Base-by-base conservation (phyloP, 2,797 vertebrate genomes). In the Esox masquinongy region DNA sequence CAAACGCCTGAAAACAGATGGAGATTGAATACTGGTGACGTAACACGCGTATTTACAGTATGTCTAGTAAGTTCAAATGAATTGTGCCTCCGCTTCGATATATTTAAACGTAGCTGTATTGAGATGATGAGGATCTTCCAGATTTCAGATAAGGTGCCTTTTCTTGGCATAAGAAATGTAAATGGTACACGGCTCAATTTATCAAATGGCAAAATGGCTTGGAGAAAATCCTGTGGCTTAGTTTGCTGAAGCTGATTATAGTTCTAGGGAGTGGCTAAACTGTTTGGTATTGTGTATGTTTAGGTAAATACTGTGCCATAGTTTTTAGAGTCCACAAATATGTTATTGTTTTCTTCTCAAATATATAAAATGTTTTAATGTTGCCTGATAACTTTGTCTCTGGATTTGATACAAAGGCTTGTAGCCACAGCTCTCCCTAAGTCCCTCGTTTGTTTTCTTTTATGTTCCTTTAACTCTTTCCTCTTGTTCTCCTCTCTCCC, bases 371-470 rank as follows among this genome's bases (percentile, higher is more conserved):
- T 90, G 89, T 93, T 93, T 93, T 92, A 91, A 93, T 94, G 92
- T 94, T 94, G 92, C 91, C 93, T 93, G 92, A 93, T 92, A 89
- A 94, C 90, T 93, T 92, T 92, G 91, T 94, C 89, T 94, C 91
- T 92, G 92, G 92, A 94, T 94, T 93, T 93, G 90, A 93, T 91
- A 93, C 92, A 91, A 93, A 93, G 89, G 91, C 92, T 94, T 93
- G 92, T 92, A 92, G 93, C 92, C 93, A 92, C 91, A 92, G 90
- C 90, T 93, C 90, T 91, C 90, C 91, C 90, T 90, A 90, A 92
- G 92, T 92, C 91, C 90, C 89, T 93, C 90, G 90, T 93, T 88
- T 91, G 85, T 90, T 74, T 74, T 71, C 66, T 76, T 82, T 61
- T 39, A 79, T 83, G 61, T 88, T 87, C 85, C 86, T 89, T 88